phyloP scores from a whole-genome alignment of 2,797 vertebrate species.

The Cynopterus sphinx region DNA sequence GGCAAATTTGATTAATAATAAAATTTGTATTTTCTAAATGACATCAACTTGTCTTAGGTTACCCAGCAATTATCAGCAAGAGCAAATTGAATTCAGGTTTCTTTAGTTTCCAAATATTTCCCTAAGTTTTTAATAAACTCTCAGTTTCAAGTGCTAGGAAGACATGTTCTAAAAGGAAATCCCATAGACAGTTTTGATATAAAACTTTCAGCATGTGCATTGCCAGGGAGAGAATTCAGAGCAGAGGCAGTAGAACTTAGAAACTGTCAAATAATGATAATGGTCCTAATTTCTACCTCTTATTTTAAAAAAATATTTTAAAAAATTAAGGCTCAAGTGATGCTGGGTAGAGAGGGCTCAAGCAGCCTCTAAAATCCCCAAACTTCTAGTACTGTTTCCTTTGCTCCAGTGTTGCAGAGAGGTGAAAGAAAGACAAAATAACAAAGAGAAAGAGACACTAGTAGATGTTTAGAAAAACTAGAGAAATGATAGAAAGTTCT shows the following conservation, averaged over 20 bases:
- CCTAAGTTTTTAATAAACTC: neutral
- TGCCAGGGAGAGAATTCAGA: neutral
- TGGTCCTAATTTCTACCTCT: neutral
- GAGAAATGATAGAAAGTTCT: neutral
- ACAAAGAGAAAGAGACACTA: neutral
- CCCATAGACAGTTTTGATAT: neutral
- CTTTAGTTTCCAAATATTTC: neutral
- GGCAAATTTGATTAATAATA: neutral
- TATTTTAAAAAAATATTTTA: neutral
- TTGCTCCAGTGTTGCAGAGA: neutral
- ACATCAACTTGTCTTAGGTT: neutral
- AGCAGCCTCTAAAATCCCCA: neutral
- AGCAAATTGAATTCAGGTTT: neutral
- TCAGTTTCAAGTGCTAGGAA: neutral
- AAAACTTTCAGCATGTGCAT: neutral
- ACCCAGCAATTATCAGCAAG: neutral
- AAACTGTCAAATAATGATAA: neutral
- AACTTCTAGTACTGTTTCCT: neutral
- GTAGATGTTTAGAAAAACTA: neutral
- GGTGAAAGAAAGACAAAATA: neutral
- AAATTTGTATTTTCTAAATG: constrained; percentile 18
- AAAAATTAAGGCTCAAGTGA: neutral
- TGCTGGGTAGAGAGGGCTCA: neutral
- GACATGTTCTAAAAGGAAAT: constrained; percentile 17
- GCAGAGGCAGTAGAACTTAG: neutral